A percentile compares a stretch with the other conserved stretches of the same genome.
Conservation (phyloP, 2,888 invertebrate species). For the Caenorhabditis sp. region DNA sequence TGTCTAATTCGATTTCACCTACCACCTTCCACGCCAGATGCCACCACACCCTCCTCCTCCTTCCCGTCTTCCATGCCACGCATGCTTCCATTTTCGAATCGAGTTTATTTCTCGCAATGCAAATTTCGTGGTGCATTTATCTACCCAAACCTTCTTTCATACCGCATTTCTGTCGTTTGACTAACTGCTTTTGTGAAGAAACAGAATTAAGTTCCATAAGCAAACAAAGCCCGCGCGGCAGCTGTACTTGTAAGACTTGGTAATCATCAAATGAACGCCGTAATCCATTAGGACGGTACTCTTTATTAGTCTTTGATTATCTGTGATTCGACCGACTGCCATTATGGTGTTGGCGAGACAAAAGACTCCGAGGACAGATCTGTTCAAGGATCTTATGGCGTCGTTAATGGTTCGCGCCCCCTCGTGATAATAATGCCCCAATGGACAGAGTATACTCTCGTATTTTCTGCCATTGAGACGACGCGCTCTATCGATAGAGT, state of each 20-base stretch:
- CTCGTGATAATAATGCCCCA: neutral
- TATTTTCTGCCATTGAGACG: too few relatives aligned
- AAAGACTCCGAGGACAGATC: slow-evolving; percentile 1
- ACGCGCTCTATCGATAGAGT: too few relatives aligned
- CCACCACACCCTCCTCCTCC: slow-evolving; percentile 47
- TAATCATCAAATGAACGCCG: neutral
- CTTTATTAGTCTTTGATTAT: slow-evolving; percentile 13
- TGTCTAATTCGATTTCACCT: slow-evolving; percentile 35
- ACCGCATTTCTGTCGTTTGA: neutral
- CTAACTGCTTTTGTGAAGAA: slow-evolving; percentile 14
- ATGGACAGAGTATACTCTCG: neutral
- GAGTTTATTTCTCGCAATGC: slow-evolving; percentile 21
- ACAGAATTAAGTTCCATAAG: neutral
- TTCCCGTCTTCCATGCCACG: neutral
- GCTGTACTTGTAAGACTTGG: neutral
- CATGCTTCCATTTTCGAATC: slow-evolving; percentile 16
- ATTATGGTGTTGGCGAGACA: slow-evolving; percentile 1
- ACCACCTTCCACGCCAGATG: slow-evolving; percentile 1
- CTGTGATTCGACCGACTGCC: neutral
- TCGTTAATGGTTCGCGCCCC: neutral
- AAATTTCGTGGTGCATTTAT: slow-evolving; percentile 15
- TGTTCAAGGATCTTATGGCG: neutral
- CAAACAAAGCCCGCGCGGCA: neutral
- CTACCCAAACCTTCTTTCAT: neutral
- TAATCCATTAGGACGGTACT: neutral